phyloP scores from a whole-genome alignment of 2,888 invertebrate species.

The Barypeithes pellucidus region DNA sequence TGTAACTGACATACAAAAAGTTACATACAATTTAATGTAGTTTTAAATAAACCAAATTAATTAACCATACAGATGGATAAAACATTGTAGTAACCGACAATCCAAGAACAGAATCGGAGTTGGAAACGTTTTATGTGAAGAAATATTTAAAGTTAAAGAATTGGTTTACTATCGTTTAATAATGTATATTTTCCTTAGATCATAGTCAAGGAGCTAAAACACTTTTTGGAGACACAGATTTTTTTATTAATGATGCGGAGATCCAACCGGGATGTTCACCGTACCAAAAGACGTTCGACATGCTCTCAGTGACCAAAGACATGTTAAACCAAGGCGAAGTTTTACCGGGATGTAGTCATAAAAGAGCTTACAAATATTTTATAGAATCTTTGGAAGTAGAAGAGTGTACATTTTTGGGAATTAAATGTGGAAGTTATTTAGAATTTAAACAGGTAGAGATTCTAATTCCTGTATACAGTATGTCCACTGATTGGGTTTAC shows the following conservation, averaged over 20 bases:
- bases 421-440: constrained; percentile 64
- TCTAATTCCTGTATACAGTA: too few relatives aligned
- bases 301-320: constrained; percentile 63
- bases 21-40: too few relatives aligned
- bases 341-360: constrained; percentile 69
- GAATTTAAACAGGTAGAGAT: constrained; percentile 62
- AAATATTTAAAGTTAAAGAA: too few relatives aligned
- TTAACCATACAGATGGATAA: too few relatives aligned
- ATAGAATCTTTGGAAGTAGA: constrained; percentile 65
- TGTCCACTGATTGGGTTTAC: too few relatives aligned
- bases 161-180: too few relatives aligned
- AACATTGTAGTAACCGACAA: too few relatives aligned
- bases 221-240: constrained; percentile 68
- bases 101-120: too few relatives aligned
- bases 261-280: constrained; percentile 68
- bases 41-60: too few relatives aligned
- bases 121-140: too few relatives aligned
- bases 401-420: constrained; percentile 68
- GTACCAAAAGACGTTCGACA: constrained; percentile 58
- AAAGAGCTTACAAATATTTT: constrained; percentile 69
- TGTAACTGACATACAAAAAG: background rate
- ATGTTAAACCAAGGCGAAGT: constrained; percentile 65
- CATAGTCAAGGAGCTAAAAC: constrained; percentile 67
- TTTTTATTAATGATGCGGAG: constrained; percentile 68
- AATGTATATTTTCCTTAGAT: constrained; percentile 55